Percentiles rank a stretch among this genome's conserved stretches.
These are phyloP conservation scores for Rhodinocichla rosea DNA, from an alignment of 2,113 vertebrate species.

Conservation along the genomic window DNA sequence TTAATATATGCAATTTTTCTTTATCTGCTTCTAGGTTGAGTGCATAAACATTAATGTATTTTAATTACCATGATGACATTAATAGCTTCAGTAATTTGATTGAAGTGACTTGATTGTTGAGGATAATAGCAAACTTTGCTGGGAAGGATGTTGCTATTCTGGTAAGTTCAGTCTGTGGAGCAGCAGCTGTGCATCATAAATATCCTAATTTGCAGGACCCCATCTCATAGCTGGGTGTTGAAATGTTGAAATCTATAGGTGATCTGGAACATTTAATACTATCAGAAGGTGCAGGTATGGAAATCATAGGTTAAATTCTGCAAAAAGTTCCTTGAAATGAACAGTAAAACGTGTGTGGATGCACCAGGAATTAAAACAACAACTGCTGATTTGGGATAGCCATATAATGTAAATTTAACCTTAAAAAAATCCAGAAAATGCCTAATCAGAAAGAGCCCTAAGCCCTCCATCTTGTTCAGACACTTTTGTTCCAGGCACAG, in stretches of 20 bases:
- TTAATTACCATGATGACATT: not conserved
- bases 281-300: not conserved
- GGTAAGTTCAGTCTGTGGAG: not conserved
- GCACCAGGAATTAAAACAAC: not conserved
- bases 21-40: not conserved
- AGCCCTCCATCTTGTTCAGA: not conserved
- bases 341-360: not conserved
- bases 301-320: not conserved
- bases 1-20: not conserved
- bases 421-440: not conserved
- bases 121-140: not conserved
- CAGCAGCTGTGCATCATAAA: not conserved
- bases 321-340: not conserved
- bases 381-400: not conserved
- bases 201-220: not conserved
- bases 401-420: not conserved
- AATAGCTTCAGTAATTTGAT: not conserved
- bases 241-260: not conserved
- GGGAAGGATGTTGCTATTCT: not conserved
- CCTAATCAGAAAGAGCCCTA: not conserved
- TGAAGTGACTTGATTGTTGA: not conserved
- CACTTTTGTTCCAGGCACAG: not conserved
- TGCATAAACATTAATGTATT: not conserved
- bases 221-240: not conserved
- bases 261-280: not conserved